A percentile compares a stretch with the other conserved stretches of the same genome.
Evolutionary conservation across 2,888 invertebrate species (phyloP).

Genomic region (Bembecia ichneumoniformis): DNA sequence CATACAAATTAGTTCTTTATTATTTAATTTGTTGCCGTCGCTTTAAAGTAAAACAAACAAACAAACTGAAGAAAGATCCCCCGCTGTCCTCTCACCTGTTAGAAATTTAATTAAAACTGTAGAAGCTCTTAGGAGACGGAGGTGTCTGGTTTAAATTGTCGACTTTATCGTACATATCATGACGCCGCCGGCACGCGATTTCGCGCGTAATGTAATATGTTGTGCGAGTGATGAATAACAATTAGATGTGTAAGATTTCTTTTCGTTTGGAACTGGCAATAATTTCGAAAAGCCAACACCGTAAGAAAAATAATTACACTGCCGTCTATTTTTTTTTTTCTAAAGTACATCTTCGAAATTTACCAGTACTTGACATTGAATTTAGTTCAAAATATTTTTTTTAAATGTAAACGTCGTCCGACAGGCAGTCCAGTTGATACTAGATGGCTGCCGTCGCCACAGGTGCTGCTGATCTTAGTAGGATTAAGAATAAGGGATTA

Average conservation of each 20-base stretch:
- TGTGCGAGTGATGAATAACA: slow-evolving; percentile 54
- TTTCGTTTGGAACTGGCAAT: slow-evolving; percentile 17
- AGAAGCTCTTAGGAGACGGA: slow-evolving; percentile 7
- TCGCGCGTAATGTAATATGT: slow-evolving; percentile 58
- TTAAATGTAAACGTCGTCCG: no score
- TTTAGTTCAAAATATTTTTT: no score
- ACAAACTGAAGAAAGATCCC: slow-evolving; percentile 23
- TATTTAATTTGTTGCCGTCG: slow-evolving; percentile 57
- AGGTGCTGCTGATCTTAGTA: no score
- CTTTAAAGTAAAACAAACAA: slow-evolving; percentile 46
- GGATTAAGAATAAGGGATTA: no score
- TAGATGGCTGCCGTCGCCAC: no score
- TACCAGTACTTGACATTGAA: no score
- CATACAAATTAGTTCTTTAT: slow-evolving; percentile 52
- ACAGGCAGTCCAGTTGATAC: no score
- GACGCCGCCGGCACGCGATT: slow-evolving; percentile 52
- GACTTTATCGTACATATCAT: slow-evolving; percentile 42
- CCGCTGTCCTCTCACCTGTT: background rate
- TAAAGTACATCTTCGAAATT: no score
- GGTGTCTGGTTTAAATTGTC: slow-evolving; percentile 27
- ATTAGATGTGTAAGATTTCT: slow-evolving; percentile 54
- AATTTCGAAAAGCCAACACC: no score
- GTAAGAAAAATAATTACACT: no score
- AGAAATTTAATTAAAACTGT: slow-evolving; percentile 2
- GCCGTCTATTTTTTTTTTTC: no score